These are phyloP conservation scores for Latrodectus geometricus DNA, from an alignment of 1,140 invertebrate genomes.

Conservation along the genomic window DNA sequence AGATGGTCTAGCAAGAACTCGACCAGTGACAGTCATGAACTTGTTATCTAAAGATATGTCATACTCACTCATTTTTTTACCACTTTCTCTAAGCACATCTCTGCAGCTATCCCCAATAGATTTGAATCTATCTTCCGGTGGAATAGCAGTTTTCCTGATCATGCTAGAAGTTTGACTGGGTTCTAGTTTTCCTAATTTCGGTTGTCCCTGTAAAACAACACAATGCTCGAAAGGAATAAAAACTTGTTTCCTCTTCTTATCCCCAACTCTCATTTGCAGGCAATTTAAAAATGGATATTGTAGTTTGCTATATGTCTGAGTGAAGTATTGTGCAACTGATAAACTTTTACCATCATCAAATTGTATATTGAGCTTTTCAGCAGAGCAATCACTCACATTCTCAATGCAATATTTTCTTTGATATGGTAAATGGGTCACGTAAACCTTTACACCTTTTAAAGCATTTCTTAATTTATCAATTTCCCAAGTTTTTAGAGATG, in stretches of 20 bases:
- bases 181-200: constrained; percentile 43
- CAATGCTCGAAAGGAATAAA: constrained; percentile 68
- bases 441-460: constrained; percentile 51
- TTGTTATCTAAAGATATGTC: not conserved
- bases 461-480: constrained; percentile 35
- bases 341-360: not conserved
- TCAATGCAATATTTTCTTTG: constrained; percentile 46
- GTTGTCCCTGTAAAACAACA: constrained; percentile 65
- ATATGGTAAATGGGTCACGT: constrained; percentile 60
- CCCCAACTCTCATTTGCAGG: constrained; percentile 64
- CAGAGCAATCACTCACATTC: not conserved
- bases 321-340: constrained; percentile 33
- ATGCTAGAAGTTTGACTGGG: constrained; percentile 44
- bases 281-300: constrained; percentile 66
- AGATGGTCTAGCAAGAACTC: not conserved
- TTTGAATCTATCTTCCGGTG: constrained; percentile 64
- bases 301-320: constrained; percentile 39
- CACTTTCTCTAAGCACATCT: not conserved
- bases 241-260: too few relatives aligned
- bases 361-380: not conserved
- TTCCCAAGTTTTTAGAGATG: constrained; percentile 33
- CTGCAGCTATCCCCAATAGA: not conserved
- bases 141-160: constrained; percentile 64
- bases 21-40: not conserved
- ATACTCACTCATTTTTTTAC: not conserved